A percentile compares a stretch with the other conserved stretches of the same genome.
phyloP scores from a whole-genome alignment of 2,797 vertebrate genomes.

The Microctenopoma steveboyesi region DNA sequence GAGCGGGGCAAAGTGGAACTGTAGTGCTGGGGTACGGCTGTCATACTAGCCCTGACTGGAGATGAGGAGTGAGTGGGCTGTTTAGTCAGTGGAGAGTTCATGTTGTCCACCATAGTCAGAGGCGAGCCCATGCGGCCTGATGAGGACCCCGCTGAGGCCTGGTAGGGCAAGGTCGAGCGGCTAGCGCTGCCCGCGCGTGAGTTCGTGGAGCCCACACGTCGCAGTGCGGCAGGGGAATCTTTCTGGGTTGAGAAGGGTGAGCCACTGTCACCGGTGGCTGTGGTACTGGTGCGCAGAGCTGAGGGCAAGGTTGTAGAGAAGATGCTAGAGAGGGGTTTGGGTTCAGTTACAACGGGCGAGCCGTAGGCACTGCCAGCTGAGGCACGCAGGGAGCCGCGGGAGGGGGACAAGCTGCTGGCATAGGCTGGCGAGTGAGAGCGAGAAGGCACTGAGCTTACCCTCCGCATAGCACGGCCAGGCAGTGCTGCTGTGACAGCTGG shows the following conservation, averaged over 20 bases:
- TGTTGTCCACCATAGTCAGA: constrained; percentile 82
- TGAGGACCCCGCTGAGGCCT: constrained; percentile 64
- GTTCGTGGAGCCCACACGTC: constrained; percentile 87
- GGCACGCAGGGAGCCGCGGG: constrained; percentile 90
- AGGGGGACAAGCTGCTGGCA: constrained; percentile 88
- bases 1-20: constrained; percentile 89
- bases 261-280: constrained; percentile 34
- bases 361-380: constrained; percentile 89
- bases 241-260: constrained; percentile 88
- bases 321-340: constrained; percentile 85
- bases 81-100: constrained; percentile 84
- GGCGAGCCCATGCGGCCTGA: constrained; percentile 88
- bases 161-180: constrained; percentile 85
- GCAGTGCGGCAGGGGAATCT: constrained; percentile 87
- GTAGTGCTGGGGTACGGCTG: constrained; percentile 93
- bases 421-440: constrained; percentile 94
- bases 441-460: constrained; percentile 95
- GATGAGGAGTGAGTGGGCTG: constrained; percentile 86
- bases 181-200: constrained; percentile 81
- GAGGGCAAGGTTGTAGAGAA: constrained; percentile 91
- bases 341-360: constrained; percentile 88
- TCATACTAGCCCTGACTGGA: constrained; percentile 91
- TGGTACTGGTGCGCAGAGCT: constrained; percentile 77
- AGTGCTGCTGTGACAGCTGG: constrained; percentile 71
- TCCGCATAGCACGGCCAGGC: constrained; percentile 88